Conservation (phyloP, 2,113 vertebrate genomes). For the Henicopernis longicauda region DNA sequence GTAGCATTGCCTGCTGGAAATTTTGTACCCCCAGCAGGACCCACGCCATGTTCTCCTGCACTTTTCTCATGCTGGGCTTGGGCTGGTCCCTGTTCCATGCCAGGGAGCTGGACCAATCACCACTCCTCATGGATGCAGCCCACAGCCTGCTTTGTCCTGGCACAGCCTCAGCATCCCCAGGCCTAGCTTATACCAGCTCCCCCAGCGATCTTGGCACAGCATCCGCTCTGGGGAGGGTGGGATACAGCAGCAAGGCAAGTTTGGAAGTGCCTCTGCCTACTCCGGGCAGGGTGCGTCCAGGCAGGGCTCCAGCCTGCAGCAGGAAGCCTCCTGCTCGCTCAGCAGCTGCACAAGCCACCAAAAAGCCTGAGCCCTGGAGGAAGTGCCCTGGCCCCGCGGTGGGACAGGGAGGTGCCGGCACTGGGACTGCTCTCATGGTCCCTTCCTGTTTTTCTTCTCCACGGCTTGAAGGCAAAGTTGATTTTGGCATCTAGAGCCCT, state of each 20-base stretch:
- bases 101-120: neutral
- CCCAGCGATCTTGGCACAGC: neutral
- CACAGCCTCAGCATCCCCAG: neutral
- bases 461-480: conserved; percentile 5
- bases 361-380: neutral
- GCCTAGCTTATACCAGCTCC: neutral
- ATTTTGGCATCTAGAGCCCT: conserved; percentile 33
- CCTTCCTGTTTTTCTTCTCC: conserved; percentile 57
- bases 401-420: conserved; percentile 34
- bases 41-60: neutral
- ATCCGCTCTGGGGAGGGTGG: neutral
- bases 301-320: neutral
- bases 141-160: neutral
- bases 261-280: neutral
- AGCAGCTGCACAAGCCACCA: accelerated
- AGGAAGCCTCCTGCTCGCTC: neutral
- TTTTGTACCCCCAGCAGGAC: neutral
- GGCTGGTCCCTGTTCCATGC: neutral
- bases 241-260: neutral
- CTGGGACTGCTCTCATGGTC: conserved; percentile 24
- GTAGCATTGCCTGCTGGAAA: neutral
- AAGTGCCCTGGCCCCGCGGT: conserved; percentile 15
- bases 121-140: neutral
- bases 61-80: neutral
- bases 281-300: neutral